phyloP scores from a whole-genome alignment of 2,797 vertebrate species.

The Protosalanx chinensis region DNA sequence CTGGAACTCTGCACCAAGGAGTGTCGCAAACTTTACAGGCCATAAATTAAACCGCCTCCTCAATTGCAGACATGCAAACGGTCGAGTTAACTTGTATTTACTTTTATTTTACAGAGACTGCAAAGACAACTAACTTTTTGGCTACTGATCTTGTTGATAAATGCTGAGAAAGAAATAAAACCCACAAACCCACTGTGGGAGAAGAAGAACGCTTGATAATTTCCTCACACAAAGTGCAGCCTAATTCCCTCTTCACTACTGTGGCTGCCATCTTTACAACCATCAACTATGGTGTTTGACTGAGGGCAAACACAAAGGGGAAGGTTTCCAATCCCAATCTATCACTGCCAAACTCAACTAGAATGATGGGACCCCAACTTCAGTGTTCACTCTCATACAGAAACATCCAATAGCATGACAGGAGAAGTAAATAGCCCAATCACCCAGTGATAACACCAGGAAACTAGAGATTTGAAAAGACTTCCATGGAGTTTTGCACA shows the following conservation, averaged over 20 bases:
- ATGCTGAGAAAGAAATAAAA: constrained; percentile 14
- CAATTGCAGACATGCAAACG: constrained; percentile 9
- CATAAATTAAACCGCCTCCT: constrained; percentile 47
- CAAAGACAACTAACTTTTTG: too few species aligned
- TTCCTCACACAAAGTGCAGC: constrained; percentile 14
- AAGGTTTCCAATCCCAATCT: constrained; percentile 22
- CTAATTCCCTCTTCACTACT: constrained; percentile 44
- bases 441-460: neutral
- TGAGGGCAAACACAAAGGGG: constrained; percentile 33
- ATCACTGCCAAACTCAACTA: constrained; percentile 33
- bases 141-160: neutral
- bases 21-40: constrained; percentile 35
- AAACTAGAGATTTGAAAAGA: neutral
- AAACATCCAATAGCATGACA: constrained; percentile 7
- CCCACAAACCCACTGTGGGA: constrained; percentile 21
- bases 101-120: too few species aligned
- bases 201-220: constrained; percentile 25
- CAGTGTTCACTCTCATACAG: neutral
- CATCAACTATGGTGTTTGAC: constrained; percentile 16
- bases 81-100: too few species aligned
- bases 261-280: constrained; percentile 14
- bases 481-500: neutral
- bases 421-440: neutral
- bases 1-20: constrained; percentile 19
- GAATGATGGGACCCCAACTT: constrained; percentile 20